Evolutionary conservation across 2,113 vertebrate species (phyloP), one percentile per base, ranked within the genome.

Genomic region (Urocitellus parryii): DNA sequence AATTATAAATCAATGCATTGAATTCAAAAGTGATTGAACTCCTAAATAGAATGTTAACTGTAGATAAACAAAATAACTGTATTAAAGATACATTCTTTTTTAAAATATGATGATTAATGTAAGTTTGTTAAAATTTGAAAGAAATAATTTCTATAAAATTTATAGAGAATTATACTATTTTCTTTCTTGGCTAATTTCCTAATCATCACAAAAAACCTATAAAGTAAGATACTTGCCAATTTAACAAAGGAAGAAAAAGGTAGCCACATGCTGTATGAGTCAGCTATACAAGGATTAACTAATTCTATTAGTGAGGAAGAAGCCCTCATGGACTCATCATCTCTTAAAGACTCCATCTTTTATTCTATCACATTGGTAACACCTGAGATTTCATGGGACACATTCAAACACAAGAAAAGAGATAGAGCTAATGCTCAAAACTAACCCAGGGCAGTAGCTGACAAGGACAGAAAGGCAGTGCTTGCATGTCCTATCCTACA

Each of bases 401-500:
- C 3, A 37, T 84, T 65, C 17, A 56, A n/a, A 68, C 2, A 42
- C 39, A 76, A 12, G 4, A 65, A 25, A 3, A 45, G 34, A 85
- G 7, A 18, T 53, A 32, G 48, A 32, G 14, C 25, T n/a, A 51
- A 61, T 84, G 17, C 13, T 77, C 10, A 61, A 1, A 8, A 16
- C 2, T 68, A 37, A 10, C 22, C 8, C 48, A 70, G 56, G 13
- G 58, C 10, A 63, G 24, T 5, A n/a, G n/a, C n/a, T n/a, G n/a
- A n/a, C n/a, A n/a, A n/a, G n/a, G n/a, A n/a, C n/a, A n/a, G n/a
- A n/a, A n/a, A 65, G 13, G 58, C 10, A 63, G 24, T 5, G 3
- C 8, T 12, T 2, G 2, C 8, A 17, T 24, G 1, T 37, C n/a
- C 10, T 39, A 0, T 8, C 24, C 17, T 61, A 48, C 9, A 74